phyloP scores from a whole-genome alignment of 2,113 vertebrate species.

The Genyomyrus donnyi region DNA sequence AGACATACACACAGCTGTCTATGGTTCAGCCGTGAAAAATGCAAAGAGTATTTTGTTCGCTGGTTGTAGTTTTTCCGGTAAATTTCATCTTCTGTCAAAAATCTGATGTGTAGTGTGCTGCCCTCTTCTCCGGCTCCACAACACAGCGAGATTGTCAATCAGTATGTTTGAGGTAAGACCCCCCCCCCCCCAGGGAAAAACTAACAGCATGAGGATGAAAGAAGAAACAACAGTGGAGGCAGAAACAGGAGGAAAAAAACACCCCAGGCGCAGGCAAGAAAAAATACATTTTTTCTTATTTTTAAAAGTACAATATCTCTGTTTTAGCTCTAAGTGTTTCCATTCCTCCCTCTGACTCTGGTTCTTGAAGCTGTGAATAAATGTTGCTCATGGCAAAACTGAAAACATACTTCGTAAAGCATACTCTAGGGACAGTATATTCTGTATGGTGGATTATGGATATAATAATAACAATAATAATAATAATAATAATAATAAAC shows the following conservation, averaged over 20 bases:
- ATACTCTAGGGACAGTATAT: background rate
- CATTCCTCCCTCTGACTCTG: background rate
- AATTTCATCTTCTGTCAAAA: background rate
- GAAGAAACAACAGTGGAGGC: background rate
- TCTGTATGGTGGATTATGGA: background rate
- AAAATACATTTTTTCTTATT: background rate
- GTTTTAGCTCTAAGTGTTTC: background rate
- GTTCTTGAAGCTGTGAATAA: background rate
- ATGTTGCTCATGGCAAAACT: background rate
- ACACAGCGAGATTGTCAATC: background rate
- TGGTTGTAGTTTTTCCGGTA: background rate
- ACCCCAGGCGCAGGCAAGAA: background rate
- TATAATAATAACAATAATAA: background rate
- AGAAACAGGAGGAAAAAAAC: background rate
- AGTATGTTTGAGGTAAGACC: background rate
- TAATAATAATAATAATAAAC: background rate
- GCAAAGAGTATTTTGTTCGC: background rate
- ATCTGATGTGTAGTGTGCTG: background rate
- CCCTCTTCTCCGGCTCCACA: background rate
- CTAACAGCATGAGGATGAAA: background rate
- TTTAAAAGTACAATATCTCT: background rate
- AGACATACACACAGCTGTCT: background rate
- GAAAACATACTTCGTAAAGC: background rate
- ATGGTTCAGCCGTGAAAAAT: background rate
- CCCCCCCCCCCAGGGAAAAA: background rate